Percentiles rank a stretch among this genome's conserved stretches.
phyloP scores from a whole-genome alignment of 2,797 vertebrate species.

The Chelon labrosus region DNA sequence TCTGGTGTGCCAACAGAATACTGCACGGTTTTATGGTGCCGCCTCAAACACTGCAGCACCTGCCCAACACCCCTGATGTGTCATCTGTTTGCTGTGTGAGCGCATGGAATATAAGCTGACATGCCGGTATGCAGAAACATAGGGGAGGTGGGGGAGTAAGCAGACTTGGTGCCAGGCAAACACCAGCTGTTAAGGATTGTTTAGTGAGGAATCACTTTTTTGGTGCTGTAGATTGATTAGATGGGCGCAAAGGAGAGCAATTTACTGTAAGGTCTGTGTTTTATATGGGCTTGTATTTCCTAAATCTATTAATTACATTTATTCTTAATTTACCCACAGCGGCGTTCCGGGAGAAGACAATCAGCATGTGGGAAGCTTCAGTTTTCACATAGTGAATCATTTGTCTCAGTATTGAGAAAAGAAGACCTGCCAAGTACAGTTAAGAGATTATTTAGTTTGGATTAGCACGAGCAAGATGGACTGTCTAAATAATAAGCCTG shows the following conservation, averaged over 20 bases:
- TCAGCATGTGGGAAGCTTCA: slow-evolving; percentile 15
- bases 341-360: neutral
- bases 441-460: neutral
- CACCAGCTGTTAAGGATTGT: slow-evolving; percentile 52
- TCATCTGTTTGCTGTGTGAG: slow-evolving; percentile 48
- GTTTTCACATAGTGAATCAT: slow-evolving; percentile 10
- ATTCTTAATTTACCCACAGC: neutral
- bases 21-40: slow-evolving; percentile 18
- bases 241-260: slow-evolving; percentile 1
- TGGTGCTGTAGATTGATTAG: neutral
- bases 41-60: slow-evolving; percentile 25
- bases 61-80: slow-evolving; percentile 21
- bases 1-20: slow-evolving; percentile 26
- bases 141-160: slow-evolving; percentile 41
- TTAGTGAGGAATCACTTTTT: slow-evolving; percentile 30
- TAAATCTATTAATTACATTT: neutral
- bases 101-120: slow-evolving; percentile 35
- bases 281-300: neutral
- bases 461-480: neutral
- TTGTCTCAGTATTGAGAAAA: slow-evolving; percentile 2
- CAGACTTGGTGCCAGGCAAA: slow-evolving; percentile 43
- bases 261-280: neutral
- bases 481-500: neutral
- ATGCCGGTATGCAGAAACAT: slow-evolving; percentile 42
- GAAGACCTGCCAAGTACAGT: neutral